These are phyloP conservation scores for Luehdorfia chinensis DNA, from an alignment of 1,140 invertebrate genomes.

Conservation along the genomic window DNA sequence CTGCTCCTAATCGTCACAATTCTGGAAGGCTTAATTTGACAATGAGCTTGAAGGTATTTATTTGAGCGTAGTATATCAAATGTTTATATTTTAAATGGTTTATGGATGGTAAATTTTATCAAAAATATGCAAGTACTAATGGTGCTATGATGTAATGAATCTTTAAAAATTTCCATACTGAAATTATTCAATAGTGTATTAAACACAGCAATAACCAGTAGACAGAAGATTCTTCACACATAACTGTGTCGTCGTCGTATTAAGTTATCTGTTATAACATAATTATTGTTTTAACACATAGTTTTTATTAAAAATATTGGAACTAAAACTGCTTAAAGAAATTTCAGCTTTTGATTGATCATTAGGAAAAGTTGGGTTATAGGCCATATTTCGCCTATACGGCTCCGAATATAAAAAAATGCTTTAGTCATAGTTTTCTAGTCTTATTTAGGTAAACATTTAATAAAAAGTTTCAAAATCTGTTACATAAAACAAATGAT, in stretches of 20 bases:
- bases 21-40: not conserved
- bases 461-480: too few species aligned
- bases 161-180: not conserved
- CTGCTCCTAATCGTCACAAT: not conserved
- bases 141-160: constrained; percentile 2
- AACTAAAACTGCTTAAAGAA: too few species aligned
- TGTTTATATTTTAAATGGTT: constrained; percentile 6
- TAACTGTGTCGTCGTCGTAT: too few species aligned
- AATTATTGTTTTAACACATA: too few species aligned
- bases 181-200: not conserved
- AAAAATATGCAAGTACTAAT: not conserved
- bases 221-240: too few species aligned
- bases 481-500: too few species aligned
- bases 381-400: too few species aligned
- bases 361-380: too few species aligned
- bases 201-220: not conserved
- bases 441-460: constrained; percentile 13
- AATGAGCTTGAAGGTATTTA: constrained; percentile 7
- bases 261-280: too few species aligned
- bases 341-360: too few species aligned
- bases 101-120: constrained; percentile 7
- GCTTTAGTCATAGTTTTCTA: constrained; percentile 23
- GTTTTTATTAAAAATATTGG: too few species aligned
- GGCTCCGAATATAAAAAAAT: constrained; percentile 19
- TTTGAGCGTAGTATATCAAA: constrained; percentile 2